Evolutionary conservation across 2,113 vertebrate genomes (phyloP), one percentile per base, ranked within the genome.

Genomic region (Hymenochirus boettgeri): DNA sequence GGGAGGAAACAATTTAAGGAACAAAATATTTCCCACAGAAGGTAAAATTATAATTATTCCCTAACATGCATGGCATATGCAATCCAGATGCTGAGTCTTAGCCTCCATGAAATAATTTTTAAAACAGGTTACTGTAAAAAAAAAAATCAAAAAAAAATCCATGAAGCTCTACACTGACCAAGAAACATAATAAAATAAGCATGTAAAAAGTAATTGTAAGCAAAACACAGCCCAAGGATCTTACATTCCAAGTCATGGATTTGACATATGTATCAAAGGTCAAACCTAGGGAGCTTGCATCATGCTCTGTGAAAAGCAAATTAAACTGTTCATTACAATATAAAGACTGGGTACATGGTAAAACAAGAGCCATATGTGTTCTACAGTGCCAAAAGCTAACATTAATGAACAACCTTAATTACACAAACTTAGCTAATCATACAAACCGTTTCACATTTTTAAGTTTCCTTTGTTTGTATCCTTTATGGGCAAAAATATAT

Each of bases 181-280:
- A 10, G 31, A 33, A 33, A 33, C 4, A 33, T 33, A 33, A 15
- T 52, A 25, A 26, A 1, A 15, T 19, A 18, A 25, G 31, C 18
- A 23, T 54, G 23, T 63, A 29, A 63, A 42, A 25, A 33, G 11
- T 33, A 33, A 33, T 33, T 8, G 7, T 3, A 11, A 63, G 53
- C 17, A 21, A 55, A 37, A 39, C 15, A 21, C 37, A 12, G 62
- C 62, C 51, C 19, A 21, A 56, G 61, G 61, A 54, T 11, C 31
- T 21, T 24, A 53, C 29, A 54, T 42, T 63, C 50, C 50, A 35
- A 33, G 50, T 63, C 50, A 54, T 11, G 23, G 50, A 42, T 35
- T 31, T 50, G 42, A 10, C 19, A 13, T n/a, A 9, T 17, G 9
- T 18, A 13, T 26, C 25, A 35, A 4, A 26, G 62, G 51, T 47